Percentiles rank a stretch among this genome's conserved stretches.
phyloP scores from a whole-genome alignment of 2,113 vertebrate genomes.

The Dascyllus trimaculatus region DNA sequence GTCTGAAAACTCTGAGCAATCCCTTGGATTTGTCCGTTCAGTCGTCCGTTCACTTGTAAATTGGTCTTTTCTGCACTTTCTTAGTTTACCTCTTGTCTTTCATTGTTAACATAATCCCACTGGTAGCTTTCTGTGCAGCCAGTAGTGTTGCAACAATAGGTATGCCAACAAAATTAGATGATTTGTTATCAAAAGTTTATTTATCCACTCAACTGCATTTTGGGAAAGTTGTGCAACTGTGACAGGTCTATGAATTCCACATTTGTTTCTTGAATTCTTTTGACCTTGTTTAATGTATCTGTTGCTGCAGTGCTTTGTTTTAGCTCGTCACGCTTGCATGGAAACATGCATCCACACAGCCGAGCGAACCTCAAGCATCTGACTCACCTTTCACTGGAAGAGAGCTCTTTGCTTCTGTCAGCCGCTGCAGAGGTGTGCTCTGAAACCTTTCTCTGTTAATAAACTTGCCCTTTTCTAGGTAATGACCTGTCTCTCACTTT shows the following conservation, averaged over 20 bases:
- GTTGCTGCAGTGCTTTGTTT: no score
- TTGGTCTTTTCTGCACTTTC: constrained; percentile 19
- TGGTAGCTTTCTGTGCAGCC: neutral
- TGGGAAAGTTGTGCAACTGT: neutral
- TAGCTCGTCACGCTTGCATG: neutral
- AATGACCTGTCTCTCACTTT: constrained; percentile 79
- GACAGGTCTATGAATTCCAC: neutral
- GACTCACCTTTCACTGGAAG: constrained; percentile 62
- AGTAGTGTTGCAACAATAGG: neutral
- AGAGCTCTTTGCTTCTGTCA: constrained; percentile 74
- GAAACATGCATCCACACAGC: constrained; percentile 22
- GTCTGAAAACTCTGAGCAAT: constrained; percentile 24
- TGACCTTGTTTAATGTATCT: neutral
- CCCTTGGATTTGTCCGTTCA: constrained; percentile 36
- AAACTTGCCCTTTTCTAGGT: constrained; percentile 81
- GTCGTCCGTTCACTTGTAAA: constrained; percentile 30
- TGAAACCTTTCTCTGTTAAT: constrained; percentile 82
- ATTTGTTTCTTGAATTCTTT: neutral
- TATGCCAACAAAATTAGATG: neutral
- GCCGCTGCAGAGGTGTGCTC: constrained; percentile 58
- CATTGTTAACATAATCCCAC: constrained; percentile 42
- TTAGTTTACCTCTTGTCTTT: constrained; percentile 19
- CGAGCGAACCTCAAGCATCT: constrained; percentile 33
- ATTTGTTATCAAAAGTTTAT: constrained; percentile 10
- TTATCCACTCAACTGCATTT: neutral